Base-by-base conservation (phyloP, 2,113 vertebrate genomes). In the Siniperca chuatsi region DNA sequence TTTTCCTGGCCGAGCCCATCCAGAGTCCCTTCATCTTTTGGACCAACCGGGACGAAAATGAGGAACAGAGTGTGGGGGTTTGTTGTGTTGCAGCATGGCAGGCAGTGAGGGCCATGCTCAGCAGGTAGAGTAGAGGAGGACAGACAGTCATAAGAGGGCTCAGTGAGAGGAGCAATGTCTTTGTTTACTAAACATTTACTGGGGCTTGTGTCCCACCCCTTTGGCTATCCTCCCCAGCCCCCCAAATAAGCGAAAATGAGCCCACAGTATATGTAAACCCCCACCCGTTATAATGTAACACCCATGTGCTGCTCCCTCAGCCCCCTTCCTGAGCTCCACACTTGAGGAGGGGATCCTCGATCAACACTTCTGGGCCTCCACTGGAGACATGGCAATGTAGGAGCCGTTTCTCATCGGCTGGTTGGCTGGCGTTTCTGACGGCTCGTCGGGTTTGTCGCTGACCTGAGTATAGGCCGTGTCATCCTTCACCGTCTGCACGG, bases 361-460 rank as follows among this genome's bases (percentile, higher is more conserved):
- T 96, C 95, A 96, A 93, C 94, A 96, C 90, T 96, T 96, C 82
- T 96, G 93, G 6, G 95, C 92, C 87, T 96, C 95, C 85, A 96
- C 96, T 69, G 95, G 95, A 55, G 95, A 96, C 96, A 96, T 96
- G 91, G 96, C 95, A 11, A 96, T 96, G 87, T 96, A 96, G 25
- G 95, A 95, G 78, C 96, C 96, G 8, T 96, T 96, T 76, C 86
- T 94, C 54, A 74, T 57, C 0, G 94, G 94, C 87, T 96, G 95
- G 80, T 0, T 93, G 81, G 81, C 81, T n/a, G 90, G 83, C 7
- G 90, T 88, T 67, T 95, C 94, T 12, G 94, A 85, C 1, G 92
- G 90, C 68, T 96, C 95, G 8, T 96, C 95, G 0, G 94, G 89
- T 83, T 96, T 96, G 89, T 93, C 92, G 88, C 94, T 96, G 86